Evolutionary conservation across 2,113 vertebrate genomes (phyloP), one percentile per base, ranked within the genome.

Genomic region (Ctenodactylus gundi): DNA sequence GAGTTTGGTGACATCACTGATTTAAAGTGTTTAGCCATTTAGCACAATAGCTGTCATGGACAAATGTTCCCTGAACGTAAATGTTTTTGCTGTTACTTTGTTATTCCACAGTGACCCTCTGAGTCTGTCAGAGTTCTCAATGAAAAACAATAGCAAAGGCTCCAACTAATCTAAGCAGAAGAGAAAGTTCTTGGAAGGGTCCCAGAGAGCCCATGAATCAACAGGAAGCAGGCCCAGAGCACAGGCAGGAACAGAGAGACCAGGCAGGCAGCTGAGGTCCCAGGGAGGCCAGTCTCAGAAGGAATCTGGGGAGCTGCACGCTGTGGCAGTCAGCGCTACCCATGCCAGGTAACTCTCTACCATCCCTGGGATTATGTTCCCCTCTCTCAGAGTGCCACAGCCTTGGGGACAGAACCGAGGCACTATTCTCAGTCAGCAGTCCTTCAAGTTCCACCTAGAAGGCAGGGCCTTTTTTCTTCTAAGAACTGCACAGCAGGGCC

Each of bases 21-120:
- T 75, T 94, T 73, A 73, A 65, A 80, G 51, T 41, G 85, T 34
- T 91, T n/a, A 77, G 62, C 62, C 41, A 85, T 39, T 94, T 41
- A 78, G 64, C 62, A 58, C 41, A 41, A 73, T 73, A 44, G n/a
- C 23, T 65, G 1, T 7, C 64, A 17, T 72, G 31, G 44, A 84
- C 64, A 91, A 58, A 58, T 20, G 13, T 58, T 46, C 64, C 46
- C 36, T 55, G n/a, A 20, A 53, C n/a, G 18, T n/a, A 83, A 78
- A 84, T 77, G 15, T 41, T 83, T 86, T 29, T 36, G n/a, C 70
- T 70, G 29, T 44, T 72, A 34, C 39, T 84, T 91, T 78, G 77
- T 53, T 62, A 53, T n/a, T 83, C 44, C 39, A 70, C 3, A 36
- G 41, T 68, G 67, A 68, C 41, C n/a, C 51, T 90, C 64, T 86